Conservation (phyloP, 2,113 vertebrate genomes). For the Cervus canadensis region DNA sequence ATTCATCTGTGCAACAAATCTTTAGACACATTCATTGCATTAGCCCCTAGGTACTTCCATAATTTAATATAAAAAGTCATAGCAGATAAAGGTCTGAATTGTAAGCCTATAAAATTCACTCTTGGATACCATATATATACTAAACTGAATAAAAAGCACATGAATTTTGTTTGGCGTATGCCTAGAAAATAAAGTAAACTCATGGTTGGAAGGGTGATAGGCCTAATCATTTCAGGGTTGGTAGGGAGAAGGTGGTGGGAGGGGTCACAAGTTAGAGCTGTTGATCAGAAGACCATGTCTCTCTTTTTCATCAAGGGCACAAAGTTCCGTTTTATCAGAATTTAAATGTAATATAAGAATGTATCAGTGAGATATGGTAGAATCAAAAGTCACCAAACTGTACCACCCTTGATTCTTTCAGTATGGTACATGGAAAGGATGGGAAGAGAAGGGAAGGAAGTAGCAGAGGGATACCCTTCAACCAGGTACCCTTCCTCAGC, state of each 20-base stretch:
- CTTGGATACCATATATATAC: not conserved
- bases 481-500: no score
- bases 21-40: conserved; percentile 52
- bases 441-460: not conserved
- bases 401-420: not conserved
- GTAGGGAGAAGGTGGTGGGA: not conserved
- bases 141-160: conserved; percentile 25
- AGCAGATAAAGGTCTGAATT: conserved; percentile 37
- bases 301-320: not conserved
- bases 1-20: conserved; percentile 48
- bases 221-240: not conserved
- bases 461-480: rapidly evolving
- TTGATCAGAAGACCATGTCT: not conserved
- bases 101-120: conserved; percentile 39
- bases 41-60: conserved; percentile 32
- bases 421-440: not conserved
- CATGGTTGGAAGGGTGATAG: not conserved
- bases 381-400: not conserved
- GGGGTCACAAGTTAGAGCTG: not conserved
- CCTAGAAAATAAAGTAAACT: not conserved
- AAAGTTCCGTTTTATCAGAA: not conserved
- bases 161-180: not conserved
- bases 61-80: conserved; percentile 44
- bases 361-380: not conserved
- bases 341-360: not conserved